Evolutionary conservation across 2,113 vertebrate genomes (phyloP), one percentile per base, ranked within the genome.

Genomic region (Herpailurus yagouaroundi): DNA sequence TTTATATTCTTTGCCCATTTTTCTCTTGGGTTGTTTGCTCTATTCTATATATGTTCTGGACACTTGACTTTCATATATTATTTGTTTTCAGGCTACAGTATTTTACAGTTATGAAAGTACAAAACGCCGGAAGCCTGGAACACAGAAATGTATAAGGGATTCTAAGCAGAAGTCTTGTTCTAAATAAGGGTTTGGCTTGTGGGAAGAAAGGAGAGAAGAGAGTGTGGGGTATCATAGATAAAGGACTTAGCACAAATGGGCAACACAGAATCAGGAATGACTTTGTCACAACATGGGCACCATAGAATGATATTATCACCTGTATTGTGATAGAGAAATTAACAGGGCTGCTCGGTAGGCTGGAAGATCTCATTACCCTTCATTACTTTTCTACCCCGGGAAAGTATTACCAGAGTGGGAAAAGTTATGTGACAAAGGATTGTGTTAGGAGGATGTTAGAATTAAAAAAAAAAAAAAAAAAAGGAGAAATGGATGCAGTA

Each of bases 61-160:
- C 38, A 36, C 10, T 29, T 83, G 52, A 52, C 5, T 82, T 84
- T 64, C 64, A 27, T 76, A 23, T 89, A 1, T 50, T 91, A 71
- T 48, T 83, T 86, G 31, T 68, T 91, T 69, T 84, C n/a, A 92
- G 21, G 10, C 50, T 36, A 3, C 45, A n/a, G 6, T 83, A 69
- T 41, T 88, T 94, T 64, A 68, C 7, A 74, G 21, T 96, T 83
- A 90, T 55, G n/a, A 64, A 96, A 89, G 27, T 41, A 41, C 48
- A n/a, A 88, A 52, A 64, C 83, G 12, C 41, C 12, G 0, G 27
- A 71, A 5, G 5, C 48, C 48, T 86, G 33, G 33, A 85, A 81
- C 38, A 92, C 36, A 95, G n/a, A 93, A 52, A 52, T 33, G 3
- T 36, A 16, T 25, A 5, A 38, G 16, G 12, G 1, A 71, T 77